Percentiles rank a stretch among this genome's conserved stretches.
phyloP scores from a whole-genome alignment of 2,797 vertebrate species.

The Alouatta caraya region DNA sequence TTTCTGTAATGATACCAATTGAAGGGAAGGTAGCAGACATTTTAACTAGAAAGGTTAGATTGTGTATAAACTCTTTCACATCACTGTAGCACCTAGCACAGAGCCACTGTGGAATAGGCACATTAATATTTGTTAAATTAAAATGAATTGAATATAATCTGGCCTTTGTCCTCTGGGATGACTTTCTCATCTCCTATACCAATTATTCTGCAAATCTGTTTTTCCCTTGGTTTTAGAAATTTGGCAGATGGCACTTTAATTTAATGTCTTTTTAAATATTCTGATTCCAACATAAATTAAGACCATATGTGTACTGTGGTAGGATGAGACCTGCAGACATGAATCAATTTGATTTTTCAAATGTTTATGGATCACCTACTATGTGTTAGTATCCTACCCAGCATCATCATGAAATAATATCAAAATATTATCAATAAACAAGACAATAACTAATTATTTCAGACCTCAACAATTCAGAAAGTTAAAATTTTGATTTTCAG shows the following conservation, averaged over 20 bases:
- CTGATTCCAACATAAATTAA: constrained; percentile 55
- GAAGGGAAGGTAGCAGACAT: neutral
- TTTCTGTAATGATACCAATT: neutral
- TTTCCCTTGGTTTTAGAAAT: constrained; percentile 53
- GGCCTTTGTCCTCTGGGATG: constrained; percentile 25
- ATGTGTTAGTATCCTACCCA: neutral
- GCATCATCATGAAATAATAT: neutral
- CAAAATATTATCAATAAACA: neutral
- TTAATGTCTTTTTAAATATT: constrained; percentile 68
- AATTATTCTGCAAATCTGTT: constrained; percentile 62
- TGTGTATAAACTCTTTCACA: neutral
- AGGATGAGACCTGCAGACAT: constrained; percentile 33
- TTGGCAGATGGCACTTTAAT: constrained; percentile 62
- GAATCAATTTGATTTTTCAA: constrained; percentile 43
- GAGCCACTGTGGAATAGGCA: neutral
- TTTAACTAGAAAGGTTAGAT: neutral
- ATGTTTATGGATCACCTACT: constrained; percentile 49
- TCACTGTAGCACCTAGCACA: neutral
- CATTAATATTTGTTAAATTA: constrained; percentile 59
- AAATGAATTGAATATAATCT: constrained; percentile 52
- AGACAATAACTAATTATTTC: neutral
- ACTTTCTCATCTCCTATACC: constrained; percentile 35
- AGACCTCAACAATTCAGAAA: neutral
- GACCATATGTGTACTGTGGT: constrained; percentile 39
- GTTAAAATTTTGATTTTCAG: neutral